A percentile compares a stretch with the other conserved stretches of the same genome.
Evolutionary conservation across 1,140 invertebrate species (phyloP).

Genomic region (Tetramorium simillimum): DNA sequence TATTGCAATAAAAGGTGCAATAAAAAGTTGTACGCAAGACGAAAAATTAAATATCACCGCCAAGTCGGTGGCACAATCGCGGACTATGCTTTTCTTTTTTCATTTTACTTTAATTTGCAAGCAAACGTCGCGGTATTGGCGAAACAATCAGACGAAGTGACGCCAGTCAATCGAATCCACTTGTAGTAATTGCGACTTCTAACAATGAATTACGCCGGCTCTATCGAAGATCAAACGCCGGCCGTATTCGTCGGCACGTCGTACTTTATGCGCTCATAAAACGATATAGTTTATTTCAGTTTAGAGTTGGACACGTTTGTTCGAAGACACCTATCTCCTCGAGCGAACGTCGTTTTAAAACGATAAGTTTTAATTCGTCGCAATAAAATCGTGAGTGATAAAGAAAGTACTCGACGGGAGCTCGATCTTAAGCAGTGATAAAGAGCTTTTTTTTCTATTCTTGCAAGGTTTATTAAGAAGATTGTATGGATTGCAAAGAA

Average conservation of each 20-base stretch:
- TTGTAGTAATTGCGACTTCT: conserved; percentile 44
- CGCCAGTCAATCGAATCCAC: conserved; percentile 37
- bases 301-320: neutral
- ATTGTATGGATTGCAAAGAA: neutral
- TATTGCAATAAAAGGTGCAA: neutral
- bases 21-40: neutral
- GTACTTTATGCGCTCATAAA: neutral
- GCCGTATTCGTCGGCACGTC: neutral
- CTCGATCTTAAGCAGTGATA: neutral
- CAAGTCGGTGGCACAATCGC: neutral
- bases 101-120: conserved; percentile 8
- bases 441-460: neutral
- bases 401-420: neutral
- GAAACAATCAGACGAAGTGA: conserved; percentile 27
- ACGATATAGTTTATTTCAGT: neutral
- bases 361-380: neutral
- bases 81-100: neutral
- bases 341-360: neutral
- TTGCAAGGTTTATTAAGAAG: neutral
- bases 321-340: neutral
- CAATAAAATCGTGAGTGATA: neutral
- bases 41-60: neutral
- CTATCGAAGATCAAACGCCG: conserved; percentile 7
- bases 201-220: conserved; percentile 12
- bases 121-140: neutral